Base-by-base conservation (phyloP, 37 sponge, comb jelly and placozoan species). In the Diacarnus erythraeanus region DNA sequence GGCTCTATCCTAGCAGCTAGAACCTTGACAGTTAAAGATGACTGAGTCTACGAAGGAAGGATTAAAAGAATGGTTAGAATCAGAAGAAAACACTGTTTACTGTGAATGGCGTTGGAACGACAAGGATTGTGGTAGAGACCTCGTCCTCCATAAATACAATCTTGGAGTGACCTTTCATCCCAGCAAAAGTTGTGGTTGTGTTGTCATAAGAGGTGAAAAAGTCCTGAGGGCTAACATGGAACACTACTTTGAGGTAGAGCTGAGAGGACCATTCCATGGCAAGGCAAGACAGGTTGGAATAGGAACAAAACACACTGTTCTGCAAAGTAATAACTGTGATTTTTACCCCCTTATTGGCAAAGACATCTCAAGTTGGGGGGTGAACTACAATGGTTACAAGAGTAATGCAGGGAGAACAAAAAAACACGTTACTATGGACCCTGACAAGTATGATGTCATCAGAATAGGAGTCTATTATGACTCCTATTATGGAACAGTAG, bases 221-320 rank as follows among this genome's bases (percentile, higher is more conserved):
- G 35, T 87, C 6, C 82, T 91, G 15, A 59, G 21, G 3, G 29
- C 72, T 15, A 83, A 87, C 61, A 91, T 91, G 92, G 92, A 91
- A 36, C 92, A 91, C 54, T 83, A 75, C 83, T 91, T 91, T 68
- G 88, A 91, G 47, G 84, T 91, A n/a, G 80, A 86, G n/a, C 59
- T 91, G 80, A 38, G 56, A 18, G 65, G 66, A 1, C 92, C 92
- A 12, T 87, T 87, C n/a, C 66, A 80, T 57, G 92, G 92, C 12
- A 68, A 83, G 26, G 92, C 88, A 38, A 42, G 84, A n/a, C 83
- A 83, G 81, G 84, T 91, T 8, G 92, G 92, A 33, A 61, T 91
- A 10, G 88, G 88, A 0, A 87, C 84, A 0, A 76, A 61, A 33
- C 64, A 78, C 68, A 64, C 80, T 15, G 42, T 38, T 2, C 44